Evolutionary conservation across 1,140 invertebrate species (phyloP), one percentile per base, ranked within the genome.

Genomic region (Littorina saxatilis): DNA sequence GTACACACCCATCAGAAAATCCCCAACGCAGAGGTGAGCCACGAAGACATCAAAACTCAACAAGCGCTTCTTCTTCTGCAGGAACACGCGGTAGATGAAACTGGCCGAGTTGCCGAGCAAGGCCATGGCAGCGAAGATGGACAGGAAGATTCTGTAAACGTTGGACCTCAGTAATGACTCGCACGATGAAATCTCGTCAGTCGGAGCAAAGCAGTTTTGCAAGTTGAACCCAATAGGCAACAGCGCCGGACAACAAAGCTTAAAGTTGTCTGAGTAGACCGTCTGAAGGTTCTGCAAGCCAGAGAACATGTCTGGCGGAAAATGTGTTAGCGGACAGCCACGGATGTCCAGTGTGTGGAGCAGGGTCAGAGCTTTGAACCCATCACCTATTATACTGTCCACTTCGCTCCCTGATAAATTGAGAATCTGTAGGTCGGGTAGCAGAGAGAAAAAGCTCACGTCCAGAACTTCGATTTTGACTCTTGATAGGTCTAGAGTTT

Each of bases 1-100:
- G 68, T 91, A 91, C 2, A 91, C 66, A 4, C 90, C 90, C 90
- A 91, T 91, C 5, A 90, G 75, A 40, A 91, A 83, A 61, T 91
- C 90, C 3, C 89, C 84, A 1, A 87, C 17, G 23, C 83, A 85
- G n/a, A 91, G 80, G 84, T 88, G 89, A 29, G 84, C 81, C 20
- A 90, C 84, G 58, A 90, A 85, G 29, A 86, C 61, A 5, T 80
- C 82, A 83, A 85, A 80, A 20, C 84, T 81, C 40, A 83, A 83
- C 17, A 77, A 78, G 9, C 83, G 63, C 50, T 37, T 52, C 1
- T 20, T 27, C 55, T 61, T 78, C 23, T 79, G 27, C 32, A 82
- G 70, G 20, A 83, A 15, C 23, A 86, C 2, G 23, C 87, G 80
- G 63, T 85, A 88, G 0, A 84, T n/a, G 4, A 89, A 63, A 20